These are phyloP conservation scores for Temnothorax longispinosus DNA, from an alignment of 1,140 invertebrate genomes.

Conservation along the genomic window DNA sequence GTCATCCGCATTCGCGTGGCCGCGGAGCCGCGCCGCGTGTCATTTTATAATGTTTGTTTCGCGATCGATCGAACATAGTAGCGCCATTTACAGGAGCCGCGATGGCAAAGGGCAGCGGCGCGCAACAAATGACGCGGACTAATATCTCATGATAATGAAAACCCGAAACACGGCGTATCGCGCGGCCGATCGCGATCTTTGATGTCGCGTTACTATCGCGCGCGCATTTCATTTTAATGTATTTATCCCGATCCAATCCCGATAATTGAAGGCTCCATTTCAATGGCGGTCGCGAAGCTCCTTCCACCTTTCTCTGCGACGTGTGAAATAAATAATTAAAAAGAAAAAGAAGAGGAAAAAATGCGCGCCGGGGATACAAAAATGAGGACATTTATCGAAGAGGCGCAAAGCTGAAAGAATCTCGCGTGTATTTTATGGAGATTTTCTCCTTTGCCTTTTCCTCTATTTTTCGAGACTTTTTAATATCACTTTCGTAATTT, in stretches of 20 bases:
- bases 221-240: slow-evolving; percentile 22
- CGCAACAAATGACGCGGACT: slow-evolving; percentile 48
- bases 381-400: background rate
- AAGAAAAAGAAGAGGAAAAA: too few species aligned
- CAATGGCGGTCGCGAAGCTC: background rate
- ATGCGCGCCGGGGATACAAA: too few species aligned
- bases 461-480: background rate
- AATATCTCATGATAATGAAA: slow-evolving; percentile 59
- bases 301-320: background rate
- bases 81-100: slow-evolving; percentile 48
- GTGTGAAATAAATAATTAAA: background rate
- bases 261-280: slow-evolving; percentile 42
- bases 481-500: background rate
- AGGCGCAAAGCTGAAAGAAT: background rate
- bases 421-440: background rate
- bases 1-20: slow-evolving; percentile 57
- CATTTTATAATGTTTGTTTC: slow-evolving; percentile 64
- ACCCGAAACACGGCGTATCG: slow-evolving; percentile 29
- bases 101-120: slow-evolving; percentile 49
- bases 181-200: slow-evolving; percentile 34
- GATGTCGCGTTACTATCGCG: slow-evolving; percentile 17
- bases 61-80: slow-evolving; percentile 52
- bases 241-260: slow-evolving; percentile 42
- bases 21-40: slow-evolving; percentile 36
- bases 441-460: background rate